Evolutionary conservation across 2,113 vertebrate species (phyloP).

Genomic region (human (Homo sapiens)): GRCh38 chr5:41522001-41522500

Average conservation of each 20-base stretch:
- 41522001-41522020: background rate
- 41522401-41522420: background rate
- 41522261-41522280: background rate
- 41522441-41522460: background rate
- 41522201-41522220: background rate
- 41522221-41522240: background rate
- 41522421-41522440: background rate
- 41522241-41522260: background rate
- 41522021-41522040: background rate
- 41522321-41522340: background rate
- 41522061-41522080: background rate
- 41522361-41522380: background rate
- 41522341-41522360: background rate
- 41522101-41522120: background rate
- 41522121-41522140: background rate
- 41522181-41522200: background rate
- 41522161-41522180: background rate
- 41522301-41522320: conserved; percentile 25
- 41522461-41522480: background rate
- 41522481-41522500: background rate
- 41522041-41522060: background rate
- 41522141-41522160: conserved; percentile 14
- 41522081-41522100: background rate
- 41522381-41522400: background rate
- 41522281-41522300: background rate